Base-by-base conservation (phyloP, 2,113 vertebrate species). In the Gymnocephalus cernua region DNA sequence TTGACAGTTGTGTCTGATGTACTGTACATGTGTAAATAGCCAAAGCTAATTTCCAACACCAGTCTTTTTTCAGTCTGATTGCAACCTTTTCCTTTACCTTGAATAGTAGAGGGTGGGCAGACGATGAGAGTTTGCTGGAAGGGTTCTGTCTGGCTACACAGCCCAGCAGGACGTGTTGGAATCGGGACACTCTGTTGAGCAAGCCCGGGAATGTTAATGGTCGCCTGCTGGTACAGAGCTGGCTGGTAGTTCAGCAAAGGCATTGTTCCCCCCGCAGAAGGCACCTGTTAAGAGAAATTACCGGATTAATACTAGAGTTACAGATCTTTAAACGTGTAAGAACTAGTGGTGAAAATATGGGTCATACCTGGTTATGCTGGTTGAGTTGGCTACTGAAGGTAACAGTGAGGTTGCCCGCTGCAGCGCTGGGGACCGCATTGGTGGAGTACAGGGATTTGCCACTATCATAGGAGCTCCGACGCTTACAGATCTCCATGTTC, bases 91-190 rank as follows among this genome's bases (percentile, higher is more conserved):
- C 9, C 9, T 16, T 93, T 94, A 99, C 98, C 98, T 97, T 99
- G 98, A 91, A 99, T 97, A 88, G 97, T 96, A 19, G 97, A 95
- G 23, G 97, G 97, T 0, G 98, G 98, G 93, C 98, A 99, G 86
- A 99, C 98, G 11, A 99, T 99, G 89, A 99, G 97, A 32, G 98
- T 99, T 95, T 99, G 98, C 93, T 99, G 98, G 93, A 99, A 97
- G 89, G 98, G 98, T 92, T 99, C 98, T 0, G 97, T 95, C 82
- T 97, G 97, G 91, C 96, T 96, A 79, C 98, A 99, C 80, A 99
- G 96, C 94, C 97, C 97, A 73, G 97, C 94, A 15, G 97, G 73
- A 48, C 97, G 97, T 0, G 97, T 95, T 93, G 97, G 97, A 87
- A 99, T 94, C 16, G 98, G 97, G 90, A 99, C 96, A 88, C 96